These are phyloP conservation scores for Pampus argenteus DNA, from an alignment of 2,797 vertebrate species.

Conservation along the genomic window DNA sequence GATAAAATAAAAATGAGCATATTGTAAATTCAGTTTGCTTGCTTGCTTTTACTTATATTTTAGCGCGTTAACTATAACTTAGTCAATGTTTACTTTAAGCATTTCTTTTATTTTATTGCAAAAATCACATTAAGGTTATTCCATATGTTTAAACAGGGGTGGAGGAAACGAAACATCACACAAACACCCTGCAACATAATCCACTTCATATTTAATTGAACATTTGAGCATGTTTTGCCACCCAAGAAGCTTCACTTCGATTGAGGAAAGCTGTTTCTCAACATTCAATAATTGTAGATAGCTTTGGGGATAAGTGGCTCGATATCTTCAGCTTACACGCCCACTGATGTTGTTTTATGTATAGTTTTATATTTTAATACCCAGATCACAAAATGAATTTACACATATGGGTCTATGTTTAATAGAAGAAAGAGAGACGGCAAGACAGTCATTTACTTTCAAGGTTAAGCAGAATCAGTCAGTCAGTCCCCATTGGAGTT, in stretches of 20 bases:
- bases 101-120: too few species aligned
- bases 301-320: not conserved
- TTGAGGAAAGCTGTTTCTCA: not conserved
- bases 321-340: not conserved
- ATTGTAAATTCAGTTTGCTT: too few species aligned
- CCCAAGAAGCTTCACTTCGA: not conserved
- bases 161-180: not conserved
- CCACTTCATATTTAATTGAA: not conserved
- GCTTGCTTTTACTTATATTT: too few species aligned
- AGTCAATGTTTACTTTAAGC: too few species aligned
- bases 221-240: not conserved
- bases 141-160: too few species aligned
- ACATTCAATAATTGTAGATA: not conserved
- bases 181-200: not conserved
- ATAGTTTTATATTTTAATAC: not conserved
- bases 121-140: too few species aligned
- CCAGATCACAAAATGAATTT: not conserved
- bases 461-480: conserved; percentile 55
- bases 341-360: not conserved
- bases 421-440: conserved; percentile 1
- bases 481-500: conserved; percentile 36
- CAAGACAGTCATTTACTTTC: conserved; percentile 51
- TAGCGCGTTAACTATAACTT: too few species aligned
- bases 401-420: not conserved
- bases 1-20: too few species aligned